Evolutionary conservation across 2,888 invertebrate genomes (phyloP).

Genomic region (Automeris io): DNA sequence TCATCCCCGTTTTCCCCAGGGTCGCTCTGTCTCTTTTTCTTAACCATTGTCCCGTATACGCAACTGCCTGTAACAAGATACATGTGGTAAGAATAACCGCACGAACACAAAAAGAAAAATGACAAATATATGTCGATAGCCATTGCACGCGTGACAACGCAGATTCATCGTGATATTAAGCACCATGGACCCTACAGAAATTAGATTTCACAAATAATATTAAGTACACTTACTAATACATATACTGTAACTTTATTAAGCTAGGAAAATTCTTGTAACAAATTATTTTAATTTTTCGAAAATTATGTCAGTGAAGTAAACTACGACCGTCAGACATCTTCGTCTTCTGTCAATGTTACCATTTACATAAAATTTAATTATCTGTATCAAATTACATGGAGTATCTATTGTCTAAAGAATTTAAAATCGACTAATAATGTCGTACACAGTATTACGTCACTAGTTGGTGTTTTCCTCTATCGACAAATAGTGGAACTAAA

Average conservation of each 20-base stretch:
- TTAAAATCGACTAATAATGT: slow-evolving; percentile 9
- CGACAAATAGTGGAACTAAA: slow-evolving; percentile 39
- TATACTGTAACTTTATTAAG: slow-evolving; percentile 36
- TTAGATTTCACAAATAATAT: slow-evolving; percentile 26
- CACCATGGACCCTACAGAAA: slow-evolving; percentile 19
- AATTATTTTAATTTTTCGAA: slow-evolving; percentile 38
- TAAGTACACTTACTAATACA: slow-evolving; percentile 60
- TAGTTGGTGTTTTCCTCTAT: slow-evolving; percentile 31
- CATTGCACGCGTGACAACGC: slow-evolving; percentile 76
- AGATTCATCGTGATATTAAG: slow-evolving; percentile 49
- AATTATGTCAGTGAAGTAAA: slow-evolving; percentile 63
- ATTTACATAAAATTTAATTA: slow-evolving; percentile 19
- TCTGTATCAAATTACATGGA: slow-evolving; percentile 7
- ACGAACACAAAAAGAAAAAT: slow-evolving; percentile 71
- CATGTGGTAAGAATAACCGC: slow-evolving; percentile 70
- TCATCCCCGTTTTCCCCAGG: slow-evolving; percentile 79
- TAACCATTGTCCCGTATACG: slow-evolving; percentile 78
- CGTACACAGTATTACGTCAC: slow-evolving; percentile 9
- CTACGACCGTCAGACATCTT: slow-evolving; percentile 67
- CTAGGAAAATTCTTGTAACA: slow-evolving; percentile 33
- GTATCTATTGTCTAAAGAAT: slow-evolving; percentile 15
- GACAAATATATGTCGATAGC: slow-evolving; percentile 74
- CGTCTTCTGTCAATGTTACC: slow-evolving; percentile 46
- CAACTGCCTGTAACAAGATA: slow-evolving; percentile 70
- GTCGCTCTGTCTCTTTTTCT: slow-evolving; percentile 84